Evolutionary conservation across 2,888 invertebrate species (phyloP).

Genomic region (Nebria salina): DNA sequence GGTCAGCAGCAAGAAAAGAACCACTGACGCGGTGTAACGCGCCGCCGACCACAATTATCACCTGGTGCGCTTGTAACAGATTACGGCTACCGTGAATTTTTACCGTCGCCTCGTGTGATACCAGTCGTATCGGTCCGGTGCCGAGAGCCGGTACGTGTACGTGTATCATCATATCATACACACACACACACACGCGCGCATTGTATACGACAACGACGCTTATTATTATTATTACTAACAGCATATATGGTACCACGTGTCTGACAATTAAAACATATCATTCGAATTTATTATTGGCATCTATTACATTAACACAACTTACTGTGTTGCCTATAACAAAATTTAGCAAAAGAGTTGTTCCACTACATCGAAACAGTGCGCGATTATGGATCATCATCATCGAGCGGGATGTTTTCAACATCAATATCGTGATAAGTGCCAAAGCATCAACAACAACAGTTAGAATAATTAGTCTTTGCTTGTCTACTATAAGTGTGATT

Average conservation of each 20-base stretch:
- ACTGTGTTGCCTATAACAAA: no score
- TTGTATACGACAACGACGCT: no score
- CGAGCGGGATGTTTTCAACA: background rate
- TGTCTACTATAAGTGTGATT: background rate
- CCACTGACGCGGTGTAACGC: constrained; percentile 65
- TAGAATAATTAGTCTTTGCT: background rate
- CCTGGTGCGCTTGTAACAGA: constrained; percentile 59
- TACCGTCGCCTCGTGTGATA: constrained; percentile 44
- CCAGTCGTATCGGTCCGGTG: constrained; percentile 26
- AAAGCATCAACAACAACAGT: background rate
- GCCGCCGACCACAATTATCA: constrained; percentile 62
- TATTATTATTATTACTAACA: no score
- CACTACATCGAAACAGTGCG: background rate
- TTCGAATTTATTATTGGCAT: no score
- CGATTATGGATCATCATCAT: background rate
- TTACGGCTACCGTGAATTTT: constrained; percentile 51
- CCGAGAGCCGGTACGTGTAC: constrained; percentile 21
- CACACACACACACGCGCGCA: background rate
- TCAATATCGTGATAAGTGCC: background rate
- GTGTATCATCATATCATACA: background rate
- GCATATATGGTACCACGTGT: no score
- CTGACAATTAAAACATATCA: no score
- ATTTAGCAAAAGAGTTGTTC: background rate
- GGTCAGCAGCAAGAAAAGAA: constrained; percentile 65
- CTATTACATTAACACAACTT: no score